Percentiles rank a stretch among this genome's conserved stretches.
Evolutionary conservation across 2,888 invertebrate genomes (phyloP).

Genomic region (Rhabditoides inermis): DNA sequence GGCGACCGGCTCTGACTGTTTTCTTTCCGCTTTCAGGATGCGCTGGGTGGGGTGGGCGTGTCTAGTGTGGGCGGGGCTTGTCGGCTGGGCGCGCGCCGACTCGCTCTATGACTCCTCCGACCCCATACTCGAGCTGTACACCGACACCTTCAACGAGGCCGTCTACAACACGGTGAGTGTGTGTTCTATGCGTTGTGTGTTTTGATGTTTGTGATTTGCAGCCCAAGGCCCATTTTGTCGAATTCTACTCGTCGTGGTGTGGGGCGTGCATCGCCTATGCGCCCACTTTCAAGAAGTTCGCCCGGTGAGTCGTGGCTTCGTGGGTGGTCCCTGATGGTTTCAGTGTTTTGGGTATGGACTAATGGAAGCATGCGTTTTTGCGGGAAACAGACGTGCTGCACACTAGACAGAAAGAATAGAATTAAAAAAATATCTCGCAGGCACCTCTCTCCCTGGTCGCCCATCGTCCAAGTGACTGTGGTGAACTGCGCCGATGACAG

Average conservation of each 20-base stretch:
- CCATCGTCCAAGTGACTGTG: slow-evolving; percentile 43
- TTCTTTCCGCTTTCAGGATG: no score
- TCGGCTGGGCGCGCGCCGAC: slow-evolving; percentile 12
- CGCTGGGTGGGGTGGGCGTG: no score
- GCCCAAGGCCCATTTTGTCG: slow-evolving; percentile 60
- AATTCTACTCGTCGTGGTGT: slow-evolving; percentile 94
- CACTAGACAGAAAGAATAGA: background rate
- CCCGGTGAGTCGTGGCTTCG: slow-evolving; percentile 40
- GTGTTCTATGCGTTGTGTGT: background rate
- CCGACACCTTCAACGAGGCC: slow-evolving; percentile 34
- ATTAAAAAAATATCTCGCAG: slow-evolving; percentile 26
- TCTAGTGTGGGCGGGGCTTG: no score
- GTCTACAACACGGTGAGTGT: slow-evolving; percentile 39
- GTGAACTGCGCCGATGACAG: slow-evolving; percentile 58
- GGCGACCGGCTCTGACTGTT: no score
- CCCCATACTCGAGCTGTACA: slow-evolving; percentile 43
- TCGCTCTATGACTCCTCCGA: slow-evolving; percentile 33
- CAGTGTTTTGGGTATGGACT: background rate
- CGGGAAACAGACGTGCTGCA: no score
- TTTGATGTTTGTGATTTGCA: slow-evolving; percentile 7
- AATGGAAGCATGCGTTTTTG: no score
- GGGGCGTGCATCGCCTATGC: slow-evolving; percentile 87
- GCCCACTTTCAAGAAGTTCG: slow-evolving; percentile 72
- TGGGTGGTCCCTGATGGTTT: no score
- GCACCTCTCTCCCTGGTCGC: slow-evolving; percentile 40